phyloP scores from a whole-genome alignment of 2,797 vertebrate genomes.

The Lophius americanus region DNA sequence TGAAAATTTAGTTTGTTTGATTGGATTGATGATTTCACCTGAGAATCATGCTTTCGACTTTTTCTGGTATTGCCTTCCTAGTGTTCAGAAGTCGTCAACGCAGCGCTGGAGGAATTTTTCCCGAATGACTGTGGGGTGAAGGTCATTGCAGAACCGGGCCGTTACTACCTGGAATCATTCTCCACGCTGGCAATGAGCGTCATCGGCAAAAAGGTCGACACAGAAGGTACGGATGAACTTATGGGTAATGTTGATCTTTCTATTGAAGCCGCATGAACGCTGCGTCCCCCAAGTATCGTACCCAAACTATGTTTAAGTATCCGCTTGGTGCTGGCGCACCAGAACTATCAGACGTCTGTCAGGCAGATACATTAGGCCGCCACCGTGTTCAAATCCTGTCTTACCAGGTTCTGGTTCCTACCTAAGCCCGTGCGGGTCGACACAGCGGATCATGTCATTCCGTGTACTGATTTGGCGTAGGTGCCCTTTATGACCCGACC shows the following conservation, averaged over 20 bases:
- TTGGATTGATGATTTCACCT: too few relatives aligned
- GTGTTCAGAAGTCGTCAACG: conserved; percentile 74
- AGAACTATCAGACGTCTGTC: too few relatives aligned
- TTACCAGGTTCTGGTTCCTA: too few relatives aligned
- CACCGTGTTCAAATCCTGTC: too few relatives aligned
- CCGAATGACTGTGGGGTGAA: conserved; percentile 79
- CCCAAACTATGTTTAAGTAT: not conserved
- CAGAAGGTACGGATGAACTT: not conserved
- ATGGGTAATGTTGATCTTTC: not conserved
- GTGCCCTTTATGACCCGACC: too few relatives aligned
- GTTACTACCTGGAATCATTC: conserved; percentile 80
- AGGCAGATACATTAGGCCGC: too few relatives aligned
- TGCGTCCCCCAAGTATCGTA: not conserved
- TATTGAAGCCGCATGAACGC: not conserved
- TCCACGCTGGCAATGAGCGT: conserved; percentile 82
- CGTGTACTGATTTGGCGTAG: too few relatives aligned
- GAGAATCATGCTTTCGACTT: too few relatives aligned
- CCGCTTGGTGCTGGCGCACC: too few relatives aligned
- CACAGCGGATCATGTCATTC: too few relatives aligned
- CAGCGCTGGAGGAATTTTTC: conserved; percentile 82
- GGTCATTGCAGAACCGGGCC: conserved; percentile 79
- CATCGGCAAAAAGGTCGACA: conserved; percentile 71
- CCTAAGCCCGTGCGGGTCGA: too few relatives aligned
- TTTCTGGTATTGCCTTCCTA: conserved; percentile 31
- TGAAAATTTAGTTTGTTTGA: too few relatives aligned